A percentile compares a stretch with the other conserved stretches of the same genome.
Evolutionary conservation across 2,797 vertebrate species (phyloP).

Genomic region (Prunella strophiata): DNA sequence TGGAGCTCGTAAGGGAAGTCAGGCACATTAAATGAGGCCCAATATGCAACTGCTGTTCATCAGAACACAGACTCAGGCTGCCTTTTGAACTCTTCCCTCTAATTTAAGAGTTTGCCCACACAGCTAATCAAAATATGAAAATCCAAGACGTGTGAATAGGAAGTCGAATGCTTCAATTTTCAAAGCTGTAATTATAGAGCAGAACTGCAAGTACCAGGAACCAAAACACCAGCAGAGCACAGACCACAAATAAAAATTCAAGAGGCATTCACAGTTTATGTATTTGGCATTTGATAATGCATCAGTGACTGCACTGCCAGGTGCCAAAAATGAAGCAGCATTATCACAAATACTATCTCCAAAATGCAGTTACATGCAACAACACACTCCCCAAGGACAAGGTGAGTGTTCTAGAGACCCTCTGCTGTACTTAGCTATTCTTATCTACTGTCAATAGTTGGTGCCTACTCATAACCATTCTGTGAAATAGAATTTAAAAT

Average conservation of each 20-base stretch:
- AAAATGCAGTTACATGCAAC: background rate
- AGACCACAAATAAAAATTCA: constrained; percentile 55
- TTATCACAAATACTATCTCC: background rate
- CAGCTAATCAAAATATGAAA: constrained; percentile 59
- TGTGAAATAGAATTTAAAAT: background rate
- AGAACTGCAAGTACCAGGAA: constrained; percentile 38
- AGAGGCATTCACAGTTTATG: constrained; percentile 41
- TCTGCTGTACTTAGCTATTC: background rate
- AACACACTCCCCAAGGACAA: background rate
- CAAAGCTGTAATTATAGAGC: constrained; percentile 43
- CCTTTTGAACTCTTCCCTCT: constrained; percentile 52
- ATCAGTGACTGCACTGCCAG: constrained; percentile 10
- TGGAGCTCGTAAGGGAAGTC: background rate
- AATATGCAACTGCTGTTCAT: background rate
- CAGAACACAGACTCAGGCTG: background rate
- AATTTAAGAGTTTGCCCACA: constrained; percentile 53
- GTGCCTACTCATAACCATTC: background rate
- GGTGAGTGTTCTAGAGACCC: background rate
- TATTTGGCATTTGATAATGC: constrained; percentile 24
- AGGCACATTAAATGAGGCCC: background rate
- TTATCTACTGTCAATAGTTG: background rate
- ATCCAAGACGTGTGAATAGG: constrained; percentile 16
- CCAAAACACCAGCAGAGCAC: constrained; percentile 22
- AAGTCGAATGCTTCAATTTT: constrained; percentile 39
- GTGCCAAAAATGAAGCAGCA: constrained; percentile 22